Evolutionary conservation across 2,888 invertebrate species (phyloP).

Genomic region (Tupiocoris notatus): DNA sequence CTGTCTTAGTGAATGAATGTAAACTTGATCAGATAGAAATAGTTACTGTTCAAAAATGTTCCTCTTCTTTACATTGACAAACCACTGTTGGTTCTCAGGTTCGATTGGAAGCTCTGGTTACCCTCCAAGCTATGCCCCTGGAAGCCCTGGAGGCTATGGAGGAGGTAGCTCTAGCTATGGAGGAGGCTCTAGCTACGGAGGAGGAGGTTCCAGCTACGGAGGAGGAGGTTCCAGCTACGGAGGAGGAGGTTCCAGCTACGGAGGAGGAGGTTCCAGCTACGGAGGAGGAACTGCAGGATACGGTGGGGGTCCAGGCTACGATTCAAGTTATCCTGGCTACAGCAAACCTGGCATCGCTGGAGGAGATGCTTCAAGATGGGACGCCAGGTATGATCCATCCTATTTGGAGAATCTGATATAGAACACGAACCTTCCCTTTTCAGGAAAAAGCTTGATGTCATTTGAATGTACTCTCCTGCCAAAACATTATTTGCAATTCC

Average conservation of each 20-base stretch:
- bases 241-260: slow-evolving; percentile 1
- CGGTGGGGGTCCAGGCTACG: slow-evolving; percentile 5
- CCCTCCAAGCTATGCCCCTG: not conserved
- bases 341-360: not conserved
- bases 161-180: slow-evolving; percentile 7
- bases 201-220: too few relatives aligned
- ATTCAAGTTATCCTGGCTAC: slow-evolving; percentile 9
- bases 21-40: too few relatives aligned
- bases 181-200: slow-evolving; percentile 4
- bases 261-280: slow-evolving; percentile 7
- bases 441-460: too few relatives aligned
- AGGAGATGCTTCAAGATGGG: slow-evolving; percentile 16
- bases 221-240: slow-evolving; percentile 7
- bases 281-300: slow-evolving; percentile 1
- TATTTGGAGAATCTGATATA: too few relatives aligned
- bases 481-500: too few relatives aligned
- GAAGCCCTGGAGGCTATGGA: slow-evolving; percentile 19
- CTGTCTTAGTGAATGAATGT: too few relatives aligned
- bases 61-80: too few relatives aligned
- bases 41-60: too few relatives aligned
- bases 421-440: too few relatives aligned
- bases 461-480: not conserved
- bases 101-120: not conserved
- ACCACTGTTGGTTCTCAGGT: too few relatives aligned
- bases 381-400: slow-evolving; percentile 11